A percentile compares a stretch with the other conserved stretches of the same genome.
Conservation (phyloP, 2,888 invertebrate genomes). For the Pandemis corylana region DNA sequence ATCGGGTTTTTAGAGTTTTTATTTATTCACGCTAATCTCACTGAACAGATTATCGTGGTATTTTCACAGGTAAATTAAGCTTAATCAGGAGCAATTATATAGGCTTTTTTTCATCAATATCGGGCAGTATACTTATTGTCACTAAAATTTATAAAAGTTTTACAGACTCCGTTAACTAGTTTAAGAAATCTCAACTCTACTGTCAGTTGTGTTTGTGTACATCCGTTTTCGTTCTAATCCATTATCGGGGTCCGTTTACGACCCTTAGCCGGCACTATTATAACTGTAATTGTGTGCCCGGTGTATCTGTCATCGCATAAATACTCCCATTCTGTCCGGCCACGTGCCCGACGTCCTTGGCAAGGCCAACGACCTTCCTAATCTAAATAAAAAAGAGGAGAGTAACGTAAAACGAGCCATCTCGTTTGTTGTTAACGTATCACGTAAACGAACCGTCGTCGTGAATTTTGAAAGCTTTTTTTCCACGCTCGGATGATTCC, state of each 20-base stretch:
- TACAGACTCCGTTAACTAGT: not conserved
- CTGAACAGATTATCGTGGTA: too few relatives aligned
- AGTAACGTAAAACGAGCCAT: constrained; percentile 67
- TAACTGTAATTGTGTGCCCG: constrained; percentile 43
- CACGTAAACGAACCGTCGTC: constrained; percentile 45
- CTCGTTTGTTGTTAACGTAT: constrained; percentile 74
- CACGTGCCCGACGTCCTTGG: constrained; percentile 81
- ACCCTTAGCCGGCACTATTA: constrained; percentile 36
- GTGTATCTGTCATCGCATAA: constrained; percentile 64
- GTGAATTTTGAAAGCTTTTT: constrained; percentile 64
- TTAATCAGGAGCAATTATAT: too few relatives aligned
- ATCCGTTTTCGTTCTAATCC: constrained; percentile 30
- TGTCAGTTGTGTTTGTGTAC: not conserved
- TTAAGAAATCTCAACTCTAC: not conserved
- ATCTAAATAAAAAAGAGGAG: constrained; percentile 66
- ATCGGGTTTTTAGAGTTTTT: too few relatives aligned
- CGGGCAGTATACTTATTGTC: too few relatives aligned
- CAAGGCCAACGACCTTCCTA: constrained; percentile 73
- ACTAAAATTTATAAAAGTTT: not conserved
- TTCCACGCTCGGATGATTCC: constrained; percentile 26
- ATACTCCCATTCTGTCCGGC: constrained; percentile 62
- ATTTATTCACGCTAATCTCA: too few relatives aligned
- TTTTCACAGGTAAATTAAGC: too few relatives aligned
- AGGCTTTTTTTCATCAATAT: too few relatives aligned
- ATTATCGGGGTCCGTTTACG: constrained; percentile 38